Evolutionary conservation across 2,113 vertebrate species (phyloP).

Genomic region (Pelecanus crispus): DNA sequence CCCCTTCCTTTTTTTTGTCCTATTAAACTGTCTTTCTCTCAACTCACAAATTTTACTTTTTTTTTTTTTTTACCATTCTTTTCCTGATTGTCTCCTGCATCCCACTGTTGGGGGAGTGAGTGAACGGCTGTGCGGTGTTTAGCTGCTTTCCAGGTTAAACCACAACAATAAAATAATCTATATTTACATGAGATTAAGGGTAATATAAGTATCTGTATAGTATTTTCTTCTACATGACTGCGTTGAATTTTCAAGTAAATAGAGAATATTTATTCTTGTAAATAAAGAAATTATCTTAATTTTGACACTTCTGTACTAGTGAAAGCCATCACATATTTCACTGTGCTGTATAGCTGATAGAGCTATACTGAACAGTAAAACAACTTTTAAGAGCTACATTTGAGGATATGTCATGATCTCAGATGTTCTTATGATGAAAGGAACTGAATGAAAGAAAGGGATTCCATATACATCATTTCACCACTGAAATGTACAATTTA

Average conservation of each 20-base stretch:
- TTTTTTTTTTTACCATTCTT: too few relatives aligned
- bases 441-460: not conserved
- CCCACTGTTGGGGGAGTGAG: too few relatives aligned
- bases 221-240: not conserved
- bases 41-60: too few relatives aligned
- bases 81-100: too few relatives aligned
- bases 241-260: not conserved
- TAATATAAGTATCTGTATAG: not conserved
- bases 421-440: not conserved
- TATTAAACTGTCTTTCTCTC: too few relatives aligned
- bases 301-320: not conserved
- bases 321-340: not conserved
- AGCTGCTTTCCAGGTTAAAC: too few relatives aligned
- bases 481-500: not conserved
- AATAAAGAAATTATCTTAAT: not conserved
- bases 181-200: not conserved
- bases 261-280: not conserved
- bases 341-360: not conserved
- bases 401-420: not conserved
- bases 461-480: not conserved
- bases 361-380: not conserved
- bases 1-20: too few relatives aligned
- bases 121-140: too few relatives aligned
- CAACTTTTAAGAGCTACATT: not conserved
- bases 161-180: not conserved